Conservation (phyloP, 2,888 invertebrate species). For the Pharmacophagus antenor region DNA sequence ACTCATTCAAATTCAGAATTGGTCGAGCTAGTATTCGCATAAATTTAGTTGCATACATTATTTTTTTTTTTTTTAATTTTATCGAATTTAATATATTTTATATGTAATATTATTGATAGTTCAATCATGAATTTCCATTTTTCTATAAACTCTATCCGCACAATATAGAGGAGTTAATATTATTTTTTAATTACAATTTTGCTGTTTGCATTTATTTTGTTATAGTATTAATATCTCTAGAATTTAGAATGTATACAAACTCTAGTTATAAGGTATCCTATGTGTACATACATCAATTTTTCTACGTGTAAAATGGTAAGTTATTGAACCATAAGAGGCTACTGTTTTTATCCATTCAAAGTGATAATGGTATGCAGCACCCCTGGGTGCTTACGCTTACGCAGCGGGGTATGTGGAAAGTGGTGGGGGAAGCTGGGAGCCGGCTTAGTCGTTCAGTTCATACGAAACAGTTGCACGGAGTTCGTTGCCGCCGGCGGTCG, state of each 20-base stretch:
- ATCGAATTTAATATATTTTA: no score
- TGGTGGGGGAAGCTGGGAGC: slow-evolving; percentile 7
- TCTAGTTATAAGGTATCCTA: not conserved
- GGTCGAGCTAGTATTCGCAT: not conserved
- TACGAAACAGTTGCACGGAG: slow-evolving; percentile 56
- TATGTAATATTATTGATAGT: no score
- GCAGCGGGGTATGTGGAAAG: slow-evolving; percentile 41
- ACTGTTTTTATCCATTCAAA: not conserved
- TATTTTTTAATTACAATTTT: no score
- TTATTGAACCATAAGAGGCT: not conserved
- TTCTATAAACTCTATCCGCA: no score
- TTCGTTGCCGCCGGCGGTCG: slow-evolving; percentile 65
- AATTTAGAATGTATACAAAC: not conserved
- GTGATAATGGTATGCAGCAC: slow-evolving; percentile 1
- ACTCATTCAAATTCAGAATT: not conserved
- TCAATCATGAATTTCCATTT: no score
- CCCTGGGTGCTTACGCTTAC: slow-evolving; percentile 42
- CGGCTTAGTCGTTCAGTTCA: slow-evolving; percentile 48
- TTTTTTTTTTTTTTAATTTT: no score
- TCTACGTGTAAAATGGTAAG: not conserved
- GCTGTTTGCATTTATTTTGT: not conserved
- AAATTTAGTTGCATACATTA: no score
- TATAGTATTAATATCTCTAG: not conserved
- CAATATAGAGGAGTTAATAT: no score
- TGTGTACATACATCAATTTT: not conserved